Base-by-base conservation (phyloP, 37 sponge, comb jelly and placozoan species). In the Chondrosia reniformis region DNA sequence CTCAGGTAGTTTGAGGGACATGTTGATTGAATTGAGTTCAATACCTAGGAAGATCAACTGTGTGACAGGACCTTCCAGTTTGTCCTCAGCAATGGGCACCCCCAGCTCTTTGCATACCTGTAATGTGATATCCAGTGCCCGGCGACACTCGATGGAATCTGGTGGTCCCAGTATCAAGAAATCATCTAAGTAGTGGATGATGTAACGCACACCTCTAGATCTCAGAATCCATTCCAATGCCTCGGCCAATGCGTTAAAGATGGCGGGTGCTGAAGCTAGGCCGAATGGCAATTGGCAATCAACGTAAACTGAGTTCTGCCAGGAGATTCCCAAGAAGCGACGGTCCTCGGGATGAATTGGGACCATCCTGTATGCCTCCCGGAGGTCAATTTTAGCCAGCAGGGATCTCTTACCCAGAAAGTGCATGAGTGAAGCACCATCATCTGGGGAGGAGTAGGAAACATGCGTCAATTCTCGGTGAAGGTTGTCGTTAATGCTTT, bases 221-320 rank as follows among this genome's bases (percentile, higher is more conserved):
- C 72, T 41, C 5, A 69, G 44, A 24, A 69, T 39, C 72, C 72
- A 69, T 24, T 69, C 72, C 72, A 69, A 24, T 3, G 72, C 72
- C 42, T 69, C 37, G 4, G 72, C 72, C 7, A 69, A 41, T 36
- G 72, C 72, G 36, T 44, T 39, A 25, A 69, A 69, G 24, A 69
- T 39, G 6, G 72, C 72, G 24, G 72, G 72, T 41, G 72, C 72
- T 39, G 72, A 69, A 25, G 72, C 72, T 10, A 69, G 43, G 44
- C 72, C 72, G 42, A 69, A 69, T 3, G 72, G 72, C 43, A 69
- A 44, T 24, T 69, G 42, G 36, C 72, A 69, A 34, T 69, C 72
- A 34, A 69, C 44, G 13, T 69, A 69, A 25, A 69, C 44, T 39
- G 41, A 21, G 6, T 44, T 44, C 44, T 69, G 44, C 72, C 72